A percentile compares a stretch with the other conserved stretches of the same genome.
These are phyloP conservation scores for Drosophila gunungcola DNA, from an alignment of 1,140 invertebrate genomes.

Conservation along the genomic window DNA sequence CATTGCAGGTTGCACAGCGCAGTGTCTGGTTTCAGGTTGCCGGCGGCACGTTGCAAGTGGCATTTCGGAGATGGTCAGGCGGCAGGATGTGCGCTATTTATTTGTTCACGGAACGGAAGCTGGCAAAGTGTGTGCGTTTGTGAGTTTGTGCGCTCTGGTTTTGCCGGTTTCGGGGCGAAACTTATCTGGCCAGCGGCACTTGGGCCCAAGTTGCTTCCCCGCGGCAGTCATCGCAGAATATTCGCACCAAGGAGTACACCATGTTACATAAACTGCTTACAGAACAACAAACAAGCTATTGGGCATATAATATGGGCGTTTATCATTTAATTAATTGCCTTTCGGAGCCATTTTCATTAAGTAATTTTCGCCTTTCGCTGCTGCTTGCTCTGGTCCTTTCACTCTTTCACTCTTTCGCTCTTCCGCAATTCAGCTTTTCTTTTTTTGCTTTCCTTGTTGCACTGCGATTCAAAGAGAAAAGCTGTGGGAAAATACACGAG, in stretches of 20 bases:
- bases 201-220: constrained; percentile 26
- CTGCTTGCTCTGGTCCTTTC: constrained; percentile 11
- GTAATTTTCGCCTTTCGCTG: constrained; percentile 51
- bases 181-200: constrained; percentile 39
- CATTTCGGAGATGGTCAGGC: background rate
- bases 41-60: constrained; percentile 1
- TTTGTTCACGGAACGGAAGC: background rate
- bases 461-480: constrained; percentile 4
- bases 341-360: constrained; percentile 65
- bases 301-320: constrained; percentile 65
- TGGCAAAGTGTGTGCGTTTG: background rate
- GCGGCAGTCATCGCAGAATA: constrained; percentile 16
- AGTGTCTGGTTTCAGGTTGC: background rate
- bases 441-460: constrained; percentile 28
- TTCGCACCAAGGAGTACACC: constrained; percentile 7
- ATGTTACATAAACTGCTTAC: constrained; percentile 59
- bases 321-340: constrained; percentile 71
- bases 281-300: constrained; percentile 45
- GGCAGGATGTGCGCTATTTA: constrained; percentile 6
- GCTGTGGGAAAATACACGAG: constrained; percentile 4
- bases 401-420: background rate
- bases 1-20: background rate
- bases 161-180: constrained; percentile 6
- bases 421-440: background rate
- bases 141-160: background rate